phyloP scores from a whole-genome alignment of 2,888 invertebrate species.

The Periphyllus acericola region DNA sequence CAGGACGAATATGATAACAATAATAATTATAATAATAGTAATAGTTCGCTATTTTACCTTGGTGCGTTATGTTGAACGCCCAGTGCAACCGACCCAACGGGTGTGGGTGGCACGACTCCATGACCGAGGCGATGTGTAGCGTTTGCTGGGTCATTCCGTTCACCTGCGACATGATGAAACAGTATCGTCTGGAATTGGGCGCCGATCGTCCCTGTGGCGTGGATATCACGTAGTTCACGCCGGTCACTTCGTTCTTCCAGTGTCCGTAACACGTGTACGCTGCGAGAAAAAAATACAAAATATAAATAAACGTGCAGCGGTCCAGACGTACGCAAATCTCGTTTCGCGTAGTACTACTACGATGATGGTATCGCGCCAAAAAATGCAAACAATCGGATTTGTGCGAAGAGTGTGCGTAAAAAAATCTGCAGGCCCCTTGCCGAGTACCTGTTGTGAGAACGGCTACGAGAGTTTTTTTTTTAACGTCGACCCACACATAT shows the following conservation, averaged over 20 bases:
- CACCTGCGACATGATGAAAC: slow-evolving; percentile 70
- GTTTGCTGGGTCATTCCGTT: slow-evolving; percentile 52
- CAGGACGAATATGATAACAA: too few relatives aligned
- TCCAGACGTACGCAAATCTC: too few relatives aligned
- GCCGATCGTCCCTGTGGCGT: slow-evolving; percentile 71
- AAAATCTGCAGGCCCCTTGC: too few relatives aligned
- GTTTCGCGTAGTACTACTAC: too few relatives aligned
- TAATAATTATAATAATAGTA: too few relatives aligned
- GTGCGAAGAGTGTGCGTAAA: too few relatives aligned
- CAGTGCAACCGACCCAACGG: slow-evolving; percentile 51
- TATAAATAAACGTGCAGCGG: too few relatives aligned
- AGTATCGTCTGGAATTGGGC: slow-evolving; percentile 71
- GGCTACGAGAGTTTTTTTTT: too few relatives aligned
- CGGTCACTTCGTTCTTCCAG: slow-evolving; percentile 73
- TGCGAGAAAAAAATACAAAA: slow-evolving; percentile 66
- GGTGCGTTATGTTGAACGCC: slow-evolving; percentile 75
- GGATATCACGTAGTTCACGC: slow-evolving; percentile 76
- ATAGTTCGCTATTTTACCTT: slow-evolving; percentile 70
- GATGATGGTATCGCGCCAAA: too few relatives aligned
- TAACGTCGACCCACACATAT: too few relatives aligned
- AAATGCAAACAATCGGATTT: too few relatives aligned
- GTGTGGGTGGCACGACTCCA: slow-evolving; percentile 53
- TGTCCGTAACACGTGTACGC: slow-evolving; percentile 80
- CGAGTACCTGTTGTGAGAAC: too few relatives aligned
- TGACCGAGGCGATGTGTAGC: slow-evolving; percentile 49